A percentile compares a stretch with the other conserved stretches of the same genome.
Conservation (phyloP, 2,888 invertebrate species). For the Netelia fuscicornis region DNA sequence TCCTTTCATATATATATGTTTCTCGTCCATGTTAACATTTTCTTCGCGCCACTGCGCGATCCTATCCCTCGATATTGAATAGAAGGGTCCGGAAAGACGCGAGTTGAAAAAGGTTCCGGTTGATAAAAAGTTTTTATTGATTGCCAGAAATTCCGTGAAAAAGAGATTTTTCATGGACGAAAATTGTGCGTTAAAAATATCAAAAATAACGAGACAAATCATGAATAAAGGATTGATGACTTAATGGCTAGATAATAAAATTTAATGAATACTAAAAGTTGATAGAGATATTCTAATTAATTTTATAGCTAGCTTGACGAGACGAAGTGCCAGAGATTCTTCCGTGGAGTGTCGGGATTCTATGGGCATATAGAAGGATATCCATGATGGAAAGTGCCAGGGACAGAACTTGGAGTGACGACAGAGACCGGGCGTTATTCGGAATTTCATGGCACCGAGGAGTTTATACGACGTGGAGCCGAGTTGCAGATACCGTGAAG, state of each 20-base stretch:
- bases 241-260: not conserved
- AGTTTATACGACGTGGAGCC: constrained; percentile 41
- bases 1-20: not conserved
- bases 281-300: constrained; percentile 15
- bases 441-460: constrained; percentile 16
- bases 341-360: not conserved
- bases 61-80: not conserved
- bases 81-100: not conserved
- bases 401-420: constrained; percentile 36
- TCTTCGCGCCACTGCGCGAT: constrained; percentile 1
- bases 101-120: not conserved
- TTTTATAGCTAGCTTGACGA: constrained; percentile 4
- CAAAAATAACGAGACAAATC: not conserved
- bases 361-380: constrained; percentile 33
- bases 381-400: constrained; percentile 3
- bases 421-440: constrained; percentile 17
- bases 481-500: constrained; percentile 23
- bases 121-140: not conserved
- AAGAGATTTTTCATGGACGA: not conserved
- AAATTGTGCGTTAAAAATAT: not conserved
- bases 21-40: not conserved
- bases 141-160: not conserved
- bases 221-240: too few relatives aligned
- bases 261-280: not conserved
- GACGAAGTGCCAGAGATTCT: not conserved